Evolutionary conservation across 2,888 invertebrate species (phyloP), one percentile per base, ranked within the genome.

Genomic region (Callyntrura sp.): DNA sequence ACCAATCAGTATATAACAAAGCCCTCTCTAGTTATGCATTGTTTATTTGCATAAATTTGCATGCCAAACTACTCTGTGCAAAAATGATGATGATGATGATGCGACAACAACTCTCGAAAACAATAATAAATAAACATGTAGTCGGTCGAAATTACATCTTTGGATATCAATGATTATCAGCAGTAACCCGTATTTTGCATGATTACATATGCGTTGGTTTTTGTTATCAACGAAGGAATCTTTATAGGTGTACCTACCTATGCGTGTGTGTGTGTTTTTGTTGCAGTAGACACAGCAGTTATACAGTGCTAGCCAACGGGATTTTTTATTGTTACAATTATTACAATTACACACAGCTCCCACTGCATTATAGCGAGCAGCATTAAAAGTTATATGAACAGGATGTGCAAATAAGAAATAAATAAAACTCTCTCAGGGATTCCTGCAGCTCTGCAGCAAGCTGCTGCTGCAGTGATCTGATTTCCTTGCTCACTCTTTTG

Each of bases 21-120:
- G 78, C 51, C 25, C 5, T 11, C 25, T 48, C 51, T 81, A 8
- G 25, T 45, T 76, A 55, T 81, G 12, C 51, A 51, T 14, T 70
- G 28, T 14, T 81, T 60, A 55, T 81, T 81, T 81, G 43, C 79
- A 81, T 81, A 81, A 57, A 60, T 60, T 81, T 81, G 79, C 79
- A 81, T 81, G 20, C 48, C 20, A 20, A 28, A 70, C 62, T 62
- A 14, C 62, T 62, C 25, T 62, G 43, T 17, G 28, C 28, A 70
- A 70, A 45, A 62, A 62, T 25, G 12, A 60, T 23, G 60, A 62
- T 62, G n/a, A 43, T 43, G 35, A 17, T n/a, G 35, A 70, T 70
- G 43, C 17, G 12, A 51, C 20, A 48, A 0, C 4, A 12, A 5
- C 73, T 48, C 20, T 62, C 25, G 11, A 17, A 11, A 62, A 60